phyloP scores from a whole-genome alignment of 1,140 invertebrate genomes.

The Apis dorsata region DNA sequence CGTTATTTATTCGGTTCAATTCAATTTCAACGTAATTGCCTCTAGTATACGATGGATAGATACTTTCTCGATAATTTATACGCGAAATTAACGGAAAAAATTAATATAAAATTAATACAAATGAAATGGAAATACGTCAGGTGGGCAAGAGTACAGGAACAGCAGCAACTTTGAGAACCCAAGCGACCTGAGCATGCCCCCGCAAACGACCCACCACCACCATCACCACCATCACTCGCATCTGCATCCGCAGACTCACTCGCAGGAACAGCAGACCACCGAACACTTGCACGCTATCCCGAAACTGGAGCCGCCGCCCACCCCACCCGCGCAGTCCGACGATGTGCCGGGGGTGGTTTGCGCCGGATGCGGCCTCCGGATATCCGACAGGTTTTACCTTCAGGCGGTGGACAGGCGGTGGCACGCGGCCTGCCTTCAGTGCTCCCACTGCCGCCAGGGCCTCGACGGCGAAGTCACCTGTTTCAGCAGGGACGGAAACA shows the following conservation, averaged over 20 bases:
- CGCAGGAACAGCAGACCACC: slow-evolving; percentile 68
- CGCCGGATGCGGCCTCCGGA: slow-evolving; percentile 91
- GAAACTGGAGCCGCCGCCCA: slow-evolving; percentile 81
- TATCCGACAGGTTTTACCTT: slow-evolving; percentile 95
- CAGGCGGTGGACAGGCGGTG: slow-evolving; percentile 95
- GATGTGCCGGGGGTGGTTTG: slow-evolving; percentile 83
- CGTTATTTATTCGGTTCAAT: too few species aligned
- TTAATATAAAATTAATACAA: too few species aligned
- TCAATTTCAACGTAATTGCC: too few species aligned
- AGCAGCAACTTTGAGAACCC: slow-evolving; percentile 72
- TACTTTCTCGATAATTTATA: too few species aligned
- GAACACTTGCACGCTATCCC: slow-evolving; percentile 78
- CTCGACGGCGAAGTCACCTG: slow-evolving; percentile 96
- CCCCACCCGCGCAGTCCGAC: slow-evolving; percentile 78
- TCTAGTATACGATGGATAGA: too few species aligned
- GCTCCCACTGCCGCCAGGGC: slow-evolving; percentile 93
- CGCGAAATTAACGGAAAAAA: too few species aligned
- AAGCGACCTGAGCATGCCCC: slow-evolving; percentile 73
- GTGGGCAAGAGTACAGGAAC: slow-evolving; percentile 73
- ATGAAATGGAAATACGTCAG: slow-evolving; percentile 38
- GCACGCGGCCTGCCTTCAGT: slow-evolving; percentile 95
- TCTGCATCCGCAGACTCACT: slow-evolving; percentile 71
- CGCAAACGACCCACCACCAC: slow-evolving; percentile 69
- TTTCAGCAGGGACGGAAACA: slow-evolving; percentile 95
- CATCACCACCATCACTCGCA: slow-evolving; percentile 70